Percentiles rank a stretch among this genome's conserved stretches.
Evolutionary conservation across 2,797 vertebrate genomes (phyloP).

Genomic region (Synanceia verrucosa): DNA sequence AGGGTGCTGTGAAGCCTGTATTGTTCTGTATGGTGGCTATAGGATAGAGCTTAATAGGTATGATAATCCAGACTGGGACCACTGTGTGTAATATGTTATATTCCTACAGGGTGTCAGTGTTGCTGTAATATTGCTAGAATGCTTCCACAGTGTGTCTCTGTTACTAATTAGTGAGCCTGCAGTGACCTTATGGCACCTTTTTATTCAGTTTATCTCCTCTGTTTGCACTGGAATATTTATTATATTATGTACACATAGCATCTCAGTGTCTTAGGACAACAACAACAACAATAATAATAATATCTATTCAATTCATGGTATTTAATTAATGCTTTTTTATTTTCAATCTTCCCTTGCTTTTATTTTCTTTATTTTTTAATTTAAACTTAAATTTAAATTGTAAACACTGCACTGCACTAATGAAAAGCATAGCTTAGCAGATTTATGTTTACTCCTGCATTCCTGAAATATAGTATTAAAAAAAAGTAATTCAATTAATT

Average conservation of each 20-base stretch:
- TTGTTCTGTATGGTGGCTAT: constrained; percentile 11
- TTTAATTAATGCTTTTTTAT: too few relatives aligned
- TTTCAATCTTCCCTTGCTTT: too few relatives aligned
- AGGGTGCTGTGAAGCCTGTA: constrained; percentile 16
- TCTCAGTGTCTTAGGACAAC: background rate
- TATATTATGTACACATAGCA: background rate
- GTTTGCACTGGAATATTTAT: background rate
- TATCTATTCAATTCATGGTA: too few relatives aligned
- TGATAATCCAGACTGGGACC: constrained; percentile 20
- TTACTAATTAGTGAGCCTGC: constrained; percentile 28
- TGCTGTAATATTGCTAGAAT: background rate
- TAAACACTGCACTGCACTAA: too few relatives aligned
- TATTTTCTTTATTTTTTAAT: too few relatives aligned
- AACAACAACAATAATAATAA: background rate
- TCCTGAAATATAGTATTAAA: too few relatives aligned
- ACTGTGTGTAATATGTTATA: background rate
- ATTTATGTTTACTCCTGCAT: too few relatives aligned
- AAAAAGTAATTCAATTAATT: too few relatives aligned
- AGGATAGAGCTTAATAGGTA: constrained; percentile 6
- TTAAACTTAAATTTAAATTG: too few relatives aligned
- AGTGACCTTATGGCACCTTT: constrained; percentile 37
- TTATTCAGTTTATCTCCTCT: background rate
- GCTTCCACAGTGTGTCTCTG: constrained; percentile 11
- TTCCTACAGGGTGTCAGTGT: constrained; percentile 15
- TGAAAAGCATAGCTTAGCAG: too few relatives aligned